Evolutionary conservation across 1,140 invertebrate genomes (phyloP), one percentile per base, ranked within the genome.

Genomic region (Diorhabda elongata): DNA sequence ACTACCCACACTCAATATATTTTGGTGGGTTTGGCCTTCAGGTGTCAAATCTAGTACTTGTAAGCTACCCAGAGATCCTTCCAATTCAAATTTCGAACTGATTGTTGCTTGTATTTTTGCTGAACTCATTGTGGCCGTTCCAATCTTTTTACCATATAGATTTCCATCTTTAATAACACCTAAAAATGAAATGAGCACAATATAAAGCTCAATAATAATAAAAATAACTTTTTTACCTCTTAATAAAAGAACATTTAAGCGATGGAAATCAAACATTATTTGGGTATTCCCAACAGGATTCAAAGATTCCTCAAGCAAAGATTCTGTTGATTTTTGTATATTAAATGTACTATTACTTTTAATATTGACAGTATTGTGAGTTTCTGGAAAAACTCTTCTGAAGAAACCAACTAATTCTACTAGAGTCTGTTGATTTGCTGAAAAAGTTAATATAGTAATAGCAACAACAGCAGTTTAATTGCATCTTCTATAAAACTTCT

Each of bases 381-480:
- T 68, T 71, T 84, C 85, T 43, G 90, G 88, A 72, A 91, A 87
- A 44, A 93, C 86, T 58, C 92, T 85, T 67, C 90, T 91, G 0
- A 89, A 86, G 79, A 98, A 98, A 42, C 92, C 92, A 60, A 97
- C 86, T 44, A 98, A 81, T 81, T 98, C 96, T 2, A 97, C 91
- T 73, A 98, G 92, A 0, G 96, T 98, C 80, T 96, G 94, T 80
- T 97, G 95, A 83, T 98, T 98, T 0, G 95, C 96, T 90, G 74
- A 42, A 84, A 82, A 72, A 71, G 64, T 43, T 44, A 44, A 62
- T 66, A 2, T 26, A 26, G 26, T 26, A 26, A 26, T 26, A 26
- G 1, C 26, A 26, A 26, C 26, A 26, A 1, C 1, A 26, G 26
- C 26, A 26, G 26, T 26, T 26, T 26, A 26, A 26, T 26, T 26